Evolutionary conservation across 2,888 invertebrate genomes (phyloP).

Genomic region (Ceramica pisi): DNA sequence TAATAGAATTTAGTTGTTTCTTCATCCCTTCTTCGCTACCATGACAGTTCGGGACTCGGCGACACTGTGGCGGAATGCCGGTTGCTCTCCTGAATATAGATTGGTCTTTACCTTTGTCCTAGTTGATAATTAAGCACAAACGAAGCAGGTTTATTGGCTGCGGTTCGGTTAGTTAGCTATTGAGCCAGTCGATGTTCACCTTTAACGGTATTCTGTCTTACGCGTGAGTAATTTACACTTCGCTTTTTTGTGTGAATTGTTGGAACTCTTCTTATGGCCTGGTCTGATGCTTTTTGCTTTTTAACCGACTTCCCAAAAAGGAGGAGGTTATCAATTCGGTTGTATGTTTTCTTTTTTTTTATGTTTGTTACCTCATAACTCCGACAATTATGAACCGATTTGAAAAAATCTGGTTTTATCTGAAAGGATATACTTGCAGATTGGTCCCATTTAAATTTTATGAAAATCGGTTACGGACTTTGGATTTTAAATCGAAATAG

Average conservation of each 20-base stretch:
- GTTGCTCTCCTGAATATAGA: slow-evolving; percentile 66
- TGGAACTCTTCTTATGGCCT: slow-evolving; percentile 26
- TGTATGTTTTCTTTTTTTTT: no score
- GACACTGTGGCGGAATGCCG: slow-evolving; percentile 71
- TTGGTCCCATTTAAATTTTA: no score
- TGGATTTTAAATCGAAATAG: no score
- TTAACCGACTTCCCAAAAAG: no score
- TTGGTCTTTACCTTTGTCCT: slow-evolving; percentile 62
- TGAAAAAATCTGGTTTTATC: no score
- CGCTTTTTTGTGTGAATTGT: slow-evolving; percentile 35
- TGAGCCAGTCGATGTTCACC: slow-evolving; percentile 33
- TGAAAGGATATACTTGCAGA: no score
- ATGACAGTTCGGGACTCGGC: slow-evolving; percentile 67
- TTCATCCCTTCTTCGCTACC: slow-evolving; percentile 73
- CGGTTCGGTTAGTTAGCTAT: slow-evolving; percentile 50
- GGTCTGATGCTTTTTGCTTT: neutral
- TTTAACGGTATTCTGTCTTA: slow-evolving; percentile 41
- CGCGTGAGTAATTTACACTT: slow-evolving; percentile 29
- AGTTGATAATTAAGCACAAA: slow-evolving; percentile 65
- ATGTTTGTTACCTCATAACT: no score
- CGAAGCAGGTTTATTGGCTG: slow-evolving; percentile 53
- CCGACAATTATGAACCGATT: no score
- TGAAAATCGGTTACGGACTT: no score
- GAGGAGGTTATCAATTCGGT: no score
- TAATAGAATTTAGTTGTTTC: slow-evolving; percentile 87